These are phyloP conservation scores for Eolophus roseicapilla DNA, from an alignment of 2,113 vertebrate genomes.

Conservation along the genomic window DNA sequence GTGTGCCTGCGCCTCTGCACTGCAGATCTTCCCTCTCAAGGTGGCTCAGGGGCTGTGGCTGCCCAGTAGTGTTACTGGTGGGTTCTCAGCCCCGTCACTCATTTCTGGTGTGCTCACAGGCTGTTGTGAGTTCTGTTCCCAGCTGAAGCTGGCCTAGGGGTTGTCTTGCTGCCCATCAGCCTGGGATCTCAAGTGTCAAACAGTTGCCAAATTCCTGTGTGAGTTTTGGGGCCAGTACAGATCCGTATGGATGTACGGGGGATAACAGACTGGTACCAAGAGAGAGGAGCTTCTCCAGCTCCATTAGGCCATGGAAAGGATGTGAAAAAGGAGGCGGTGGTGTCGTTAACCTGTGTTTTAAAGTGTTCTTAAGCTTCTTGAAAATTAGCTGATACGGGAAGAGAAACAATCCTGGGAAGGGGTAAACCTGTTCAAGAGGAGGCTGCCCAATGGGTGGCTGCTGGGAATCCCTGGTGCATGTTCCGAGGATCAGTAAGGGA, in stretches of 20 bases:
- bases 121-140: neutral
- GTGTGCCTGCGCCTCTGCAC: neutral
- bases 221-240: neutral
- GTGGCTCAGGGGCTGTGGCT: neutral
- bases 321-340: neutral
- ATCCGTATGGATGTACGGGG: accelerated
- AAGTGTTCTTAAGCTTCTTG: neutral
- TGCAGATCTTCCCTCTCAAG: accelerated
- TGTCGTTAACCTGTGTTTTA: neutral
- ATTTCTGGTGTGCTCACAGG: neutral
- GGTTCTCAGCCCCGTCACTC: neutral
- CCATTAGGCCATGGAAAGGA: neutral
- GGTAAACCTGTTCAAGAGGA: neutral
- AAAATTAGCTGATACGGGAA: neutral
- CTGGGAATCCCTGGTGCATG: neutral
- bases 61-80: neutral
- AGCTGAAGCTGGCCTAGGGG: neutral
- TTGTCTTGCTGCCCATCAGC: neutral
- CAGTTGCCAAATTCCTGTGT: neutral
- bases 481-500: neutral
- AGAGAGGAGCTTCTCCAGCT: neutral
- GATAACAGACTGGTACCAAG: neutral
- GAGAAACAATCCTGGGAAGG: neutral
- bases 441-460: neutral
- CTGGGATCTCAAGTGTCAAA: neutral